Conservation (phyloP, 2,797 vertebrate species). For the Melanotaenia boesemani region DNA sequence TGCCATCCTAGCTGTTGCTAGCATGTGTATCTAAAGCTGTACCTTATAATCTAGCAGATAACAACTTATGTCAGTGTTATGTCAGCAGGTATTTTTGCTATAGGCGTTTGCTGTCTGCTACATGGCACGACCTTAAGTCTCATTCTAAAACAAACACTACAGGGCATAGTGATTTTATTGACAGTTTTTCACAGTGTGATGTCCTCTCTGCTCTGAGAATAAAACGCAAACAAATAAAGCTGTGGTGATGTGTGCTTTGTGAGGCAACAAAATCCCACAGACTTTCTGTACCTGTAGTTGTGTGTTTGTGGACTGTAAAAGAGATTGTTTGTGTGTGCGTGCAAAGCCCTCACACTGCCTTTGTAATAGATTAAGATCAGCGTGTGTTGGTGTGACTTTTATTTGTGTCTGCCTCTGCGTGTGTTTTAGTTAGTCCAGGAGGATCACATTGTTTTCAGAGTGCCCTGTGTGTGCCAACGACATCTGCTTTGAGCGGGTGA, state of each 20-base stretch:
- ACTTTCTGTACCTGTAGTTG: neutral
- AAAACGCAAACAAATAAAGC: constrained; percentile 76
- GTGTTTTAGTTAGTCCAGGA: constrained; percentile 80
- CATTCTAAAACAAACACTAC: constrained; percentile 73
- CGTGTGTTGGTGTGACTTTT: constrained; percentile 58
- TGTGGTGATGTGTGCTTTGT: constrained; percentile 29
- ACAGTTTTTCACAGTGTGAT: constrained; percentile 69
- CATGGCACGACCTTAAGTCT: constrained; percentile 72
- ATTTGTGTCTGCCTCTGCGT: constrained; percentile 54
- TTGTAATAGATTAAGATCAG: constrained; percentile 70
- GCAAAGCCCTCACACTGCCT: constrained; percentile 32
- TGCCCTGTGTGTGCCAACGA: constrained; percentile 80
- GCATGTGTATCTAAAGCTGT: constrained; percentile 11
- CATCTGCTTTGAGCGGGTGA: constrained; percentile 85
- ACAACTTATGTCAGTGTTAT: constrained; percentile 35
- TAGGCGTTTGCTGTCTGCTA: constrained; percentile 52
- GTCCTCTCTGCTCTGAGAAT: constrained; percentile 69
- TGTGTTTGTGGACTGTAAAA: constrained; percentile 20
- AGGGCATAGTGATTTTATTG: constrained; percentile 73
- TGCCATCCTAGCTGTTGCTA: neutral
- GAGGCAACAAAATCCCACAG: constrained; percentile 1
- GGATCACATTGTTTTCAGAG: constrained; percentile 83
- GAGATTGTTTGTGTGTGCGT: constrained; percentile 13
- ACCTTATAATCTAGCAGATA: constrained; percentile 19
- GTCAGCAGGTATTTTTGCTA: constrained; percentile 37